Conservation (phyloP, 2,888 invertebrate genomes). For the Drosophila percnosoma region DNA sequence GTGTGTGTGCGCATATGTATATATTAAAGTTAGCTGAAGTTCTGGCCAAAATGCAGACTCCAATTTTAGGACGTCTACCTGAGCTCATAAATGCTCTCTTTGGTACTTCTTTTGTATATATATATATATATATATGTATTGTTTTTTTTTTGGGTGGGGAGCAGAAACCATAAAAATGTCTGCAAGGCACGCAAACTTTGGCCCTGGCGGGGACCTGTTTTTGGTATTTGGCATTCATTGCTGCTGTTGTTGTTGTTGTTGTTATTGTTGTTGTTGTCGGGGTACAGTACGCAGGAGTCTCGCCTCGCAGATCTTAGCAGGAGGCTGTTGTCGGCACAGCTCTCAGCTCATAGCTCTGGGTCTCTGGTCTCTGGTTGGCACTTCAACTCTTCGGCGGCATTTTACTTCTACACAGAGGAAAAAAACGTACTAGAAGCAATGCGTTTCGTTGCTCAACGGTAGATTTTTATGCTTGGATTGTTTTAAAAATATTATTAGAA, state of each 20-base stretch:
- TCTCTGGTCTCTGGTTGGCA: conserved; percentile 51
- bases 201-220: conserved; percentile 71
- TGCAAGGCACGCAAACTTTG: conserved; percentile 78
- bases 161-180: conserved; percentile 59
- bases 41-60: conserved; percentile 23
- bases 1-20: background rate
- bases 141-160: conserved; percentile 34
- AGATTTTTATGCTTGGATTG: background rate
- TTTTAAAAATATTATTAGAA: background rate
- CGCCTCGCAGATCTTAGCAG: conserved; percentile 63
- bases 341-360: conserved; percentile 31
- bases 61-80: conserved; percentile 51
- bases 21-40: conserved; percentile 2
- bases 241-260: conserved; percentile 13
- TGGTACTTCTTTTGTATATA: conserved; percentile 25
- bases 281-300: conserved; percentile 72
- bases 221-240: conserved; percentile 38
- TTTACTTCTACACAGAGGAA: conserved; percentile 17
- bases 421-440: background rate
- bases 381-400: conserved; percentile 60
- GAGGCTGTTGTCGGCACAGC: conserved; percentile 55
- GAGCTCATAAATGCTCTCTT: conserved; percentile 54
- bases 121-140: background rate
- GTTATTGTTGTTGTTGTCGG: conserved; percentile 18
- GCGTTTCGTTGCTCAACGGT: background rate